Evolutionary conservation across 1,140 invertebrate genomes (phyloP).

Genomic region (Drosophila watanabei): DNA sequence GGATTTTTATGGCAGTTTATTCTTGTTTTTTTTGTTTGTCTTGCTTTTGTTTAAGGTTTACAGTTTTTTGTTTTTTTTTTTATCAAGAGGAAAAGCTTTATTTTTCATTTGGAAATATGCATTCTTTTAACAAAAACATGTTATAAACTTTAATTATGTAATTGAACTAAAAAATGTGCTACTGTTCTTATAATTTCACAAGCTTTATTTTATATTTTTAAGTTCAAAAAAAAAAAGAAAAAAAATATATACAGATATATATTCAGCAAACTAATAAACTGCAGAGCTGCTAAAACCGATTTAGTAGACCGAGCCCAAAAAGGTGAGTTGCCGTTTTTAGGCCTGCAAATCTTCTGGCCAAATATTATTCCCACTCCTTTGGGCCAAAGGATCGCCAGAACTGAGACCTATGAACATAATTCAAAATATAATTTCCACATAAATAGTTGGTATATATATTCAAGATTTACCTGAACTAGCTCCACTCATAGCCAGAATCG

Average conservation of each 20-base stretch:
- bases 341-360: slow-evolving; percentile 33
- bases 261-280: slow-evolving; percentile 11
- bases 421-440: background rate
- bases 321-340: background rate
- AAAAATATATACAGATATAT: background rate
- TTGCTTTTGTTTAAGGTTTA: background rate
- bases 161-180: background rate
- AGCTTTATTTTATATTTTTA: slow-evolving; percentile 11
- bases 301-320: slow-evolving; percentile 46
- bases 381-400: slow-evolving; percentile 15
- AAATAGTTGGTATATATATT: too few relatives aligned
- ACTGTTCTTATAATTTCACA: background rate
- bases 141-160: background rate
- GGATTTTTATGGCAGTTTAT: slow-evolving; percentile 22
- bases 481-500: slow-evolving; percentile 56
- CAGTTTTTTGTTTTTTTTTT: background rate
- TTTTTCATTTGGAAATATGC: background rate
- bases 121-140: too few relatives aligned
- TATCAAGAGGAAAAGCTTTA: background rate
- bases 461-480: slow-evolving; percentile 4
- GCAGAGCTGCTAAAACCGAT: slow-evolving; percentile 50
- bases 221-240: slow-evolving; percentile 15
- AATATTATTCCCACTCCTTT: background rate
- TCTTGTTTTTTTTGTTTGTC: background rate
- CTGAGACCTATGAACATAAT: background rate